Evolutionary conservation across 2,888 invertebrate species (phyloP).

Genomic region (Archips xylosteana): DNA sequence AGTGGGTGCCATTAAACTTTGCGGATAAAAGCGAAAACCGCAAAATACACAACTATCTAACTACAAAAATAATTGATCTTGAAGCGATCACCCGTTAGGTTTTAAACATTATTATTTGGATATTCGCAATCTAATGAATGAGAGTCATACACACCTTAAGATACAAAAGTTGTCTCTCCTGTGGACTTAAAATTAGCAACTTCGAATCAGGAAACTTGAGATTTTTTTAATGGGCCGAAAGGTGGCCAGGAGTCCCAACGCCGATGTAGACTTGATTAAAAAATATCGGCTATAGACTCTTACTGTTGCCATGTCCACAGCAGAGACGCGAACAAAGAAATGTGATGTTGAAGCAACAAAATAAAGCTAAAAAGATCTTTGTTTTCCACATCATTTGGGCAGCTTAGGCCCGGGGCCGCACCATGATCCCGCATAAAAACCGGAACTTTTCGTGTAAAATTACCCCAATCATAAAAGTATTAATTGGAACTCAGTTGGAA

Average conservation of each 20-base stretch:
- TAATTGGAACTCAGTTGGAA: slow-evolving; percentile 1
- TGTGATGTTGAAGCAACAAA: slow-evolving; percentile 1
- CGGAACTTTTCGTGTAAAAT: slow-evolving; percentile 3
- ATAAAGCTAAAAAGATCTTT: not conserved
- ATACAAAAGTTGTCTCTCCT: too few relatives aligned
- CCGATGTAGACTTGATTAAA: too few relatives aligned
- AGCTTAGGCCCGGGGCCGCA: not conserved
- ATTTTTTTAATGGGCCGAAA: too few relatives aligned
- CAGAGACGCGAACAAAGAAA: too few relatives aligned
- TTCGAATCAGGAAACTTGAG: too few relatives aligned
- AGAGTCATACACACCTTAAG: too few relatives aligned
- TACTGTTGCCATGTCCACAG: too few relatives aligned
- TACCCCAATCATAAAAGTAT: slow-evolving; percentile 5
- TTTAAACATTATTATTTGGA: slow-evolving; percentile 11
- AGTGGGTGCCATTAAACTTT: slow-evolving; percentile 38
- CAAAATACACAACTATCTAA: slow-evolving; percentile 18
- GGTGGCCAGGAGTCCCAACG: too few relatives aligned
- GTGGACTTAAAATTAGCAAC: too few relatives aligned
- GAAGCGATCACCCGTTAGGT: slow-evolving; percentile 17
- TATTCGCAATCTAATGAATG: slow-evolving; percentile 18
- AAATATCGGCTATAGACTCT: too few relatives aligned
- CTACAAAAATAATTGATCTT: slow-evolving; percentile 36
- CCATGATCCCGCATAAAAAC: not conserved
- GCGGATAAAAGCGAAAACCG: slow-evolving; percentile 22
- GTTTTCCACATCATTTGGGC: not conserved